Evolutionary conservation across 2,888 invertebrate species (phyloP).

Genomic region (Apantesis nais): DNA sequence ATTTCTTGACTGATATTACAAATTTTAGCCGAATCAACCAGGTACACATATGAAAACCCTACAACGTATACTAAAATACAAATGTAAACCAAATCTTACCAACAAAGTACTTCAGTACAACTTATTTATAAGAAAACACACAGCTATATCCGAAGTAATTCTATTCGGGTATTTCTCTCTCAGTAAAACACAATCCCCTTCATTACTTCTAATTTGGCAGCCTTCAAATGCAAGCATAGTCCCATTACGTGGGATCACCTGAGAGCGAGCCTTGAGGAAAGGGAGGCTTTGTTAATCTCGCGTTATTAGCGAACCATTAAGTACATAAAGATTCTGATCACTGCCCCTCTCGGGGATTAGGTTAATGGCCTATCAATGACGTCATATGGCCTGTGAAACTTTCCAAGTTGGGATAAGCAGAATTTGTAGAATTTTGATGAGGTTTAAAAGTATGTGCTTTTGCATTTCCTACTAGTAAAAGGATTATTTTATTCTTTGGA

Average conservation of each 20-base stretch:
- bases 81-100: not conserved
- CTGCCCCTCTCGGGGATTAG: constrained; percentile 38
- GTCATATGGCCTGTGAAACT: constrained; percentile 37
- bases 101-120: not conserved
- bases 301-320: constrained; percentile 46
- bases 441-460: not conserved
- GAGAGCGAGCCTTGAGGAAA: constrained; percentile 41
- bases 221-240: constrained; percentile 33
- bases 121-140: not conserved
- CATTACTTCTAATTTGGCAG: constrained; percentile 34
- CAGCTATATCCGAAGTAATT: not conserved
- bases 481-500: no score
- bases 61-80: no score
- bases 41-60: no score
- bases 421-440: not conserved
- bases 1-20: no score
- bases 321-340: constrained; percentile 46
- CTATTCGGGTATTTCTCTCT: not conserved
- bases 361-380: constrained; percentile 49
- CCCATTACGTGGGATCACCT: constrained; percentile 40
- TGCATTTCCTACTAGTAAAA: no score
- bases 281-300: constrained; percentile 33
- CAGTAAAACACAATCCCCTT: constrained; percentile 14
- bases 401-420: constrained; percentile 10
- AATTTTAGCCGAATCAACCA: no score